Evolutionary conservation across 2,888 invertebrate species (phyloP), one percentile per base, ranked within the genome.

Genomic region (Dendrolimus houi): DNA sequence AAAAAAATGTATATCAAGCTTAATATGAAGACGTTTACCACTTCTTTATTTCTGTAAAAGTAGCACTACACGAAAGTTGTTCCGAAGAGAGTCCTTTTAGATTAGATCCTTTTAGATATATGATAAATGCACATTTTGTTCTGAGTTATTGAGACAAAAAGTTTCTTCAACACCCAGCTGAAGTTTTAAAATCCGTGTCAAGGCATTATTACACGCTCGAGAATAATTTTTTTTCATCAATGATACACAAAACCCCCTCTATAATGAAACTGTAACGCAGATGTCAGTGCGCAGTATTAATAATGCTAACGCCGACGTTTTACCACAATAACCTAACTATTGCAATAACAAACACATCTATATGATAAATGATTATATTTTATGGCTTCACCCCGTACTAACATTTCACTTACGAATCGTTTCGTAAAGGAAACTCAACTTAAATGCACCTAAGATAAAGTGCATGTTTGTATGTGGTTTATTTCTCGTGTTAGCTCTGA

Each of bases 361-460:
- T 68, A 71, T 88, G 88, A 90, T 88, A 87, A 89, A 90, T 87
- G 86, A 85, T 85, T 76, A 82, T 83, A 83, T 85, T 88, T 88
- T 85, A 87, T 85, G 81, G 85, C 77, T 69, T 77, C 83, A 77
- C 83, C 86, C 83, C 85, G 85, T 82, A 68, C 83, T 83, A 6
- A 79, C 73, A 73, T 72, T 80, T 79, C 75, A 80, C 73, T 85
- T 79, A 83, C 79, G 79, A 86, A 88, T 88, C 53, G 8, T 2
- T 8, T 14, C n/a, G 8, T 62, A 63, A 2, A 17, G 54, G 0
- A 74, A 69, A 66, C 59, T 52, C 1, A 42, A 59, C 64, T 60
- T 12, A 79, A 68, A 52, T 0, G 0, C 1, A 29, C 0, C 0
- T 1, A 0, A 0, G 0, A 8, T 60, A 68, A 63, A 58, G 67